Evolutionary conservation across 2,888 invertebrate species (phyloP), one percentile per base, ranked within the genome.

Genomic region (Chymomyza procnemis): DNA sequence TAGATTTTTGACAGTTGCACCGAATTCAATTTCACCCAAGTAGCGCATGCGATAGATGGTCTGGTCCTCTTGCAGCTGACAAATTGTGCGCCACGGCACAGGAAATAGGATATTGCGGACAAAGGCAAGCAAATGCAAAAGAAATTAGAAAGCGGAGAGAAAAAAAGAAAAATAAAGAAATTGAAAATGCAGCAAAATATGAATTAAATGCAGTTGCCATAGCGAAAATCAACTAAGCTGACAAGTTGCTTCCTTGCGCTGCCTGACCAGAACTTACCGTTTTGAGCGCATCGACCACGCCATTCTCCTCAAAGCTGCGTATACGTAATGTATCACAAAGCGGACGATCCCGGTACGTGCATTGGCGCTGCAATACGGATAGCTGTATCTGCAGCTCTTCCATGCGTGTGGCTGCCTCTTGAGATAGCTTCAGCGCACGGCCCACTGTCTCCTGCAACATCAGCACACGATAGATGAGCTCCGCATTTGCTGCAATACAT

Each of bases 321-420:
- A 95, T 93, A 87, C 95, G 94, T 75, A 96, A 92, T 14, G 95
- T 95, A 76, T 95, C 95, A 89, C 96, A 96, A 1, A 96, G 92
- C 54, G 94, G 93, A 30, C 94, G 92, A 90, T 96, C 96, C 80
- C 94, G 93, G 64, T 92, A 90, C 59, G 92, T 92, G 89, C 96
- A 96, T 81, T 94, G 94, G 78, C 94, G 93, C 87, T 91, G 91
- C 73, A 91, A 73, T 63, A 91, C 91, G 56, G 91, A 91, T 71
- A 91, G 69, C 79, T 91, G 91, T 82, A 91, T 91, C 81, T 91
- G 91, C 30, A 91, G 82, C 74, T 91, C 91, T 76, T 91, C 91
- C 89, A 91, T 90, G 74, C 91, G 89, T 60, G 89, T 89, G n/a
- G 90, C 85, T 16, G 91, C 91, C 78, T 91, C 91, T 80, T 91